Evolutionary conservation across 2,113 vertebrate genomes (phyloP).

Genomic region (Hyaena hyaena): DNA sequence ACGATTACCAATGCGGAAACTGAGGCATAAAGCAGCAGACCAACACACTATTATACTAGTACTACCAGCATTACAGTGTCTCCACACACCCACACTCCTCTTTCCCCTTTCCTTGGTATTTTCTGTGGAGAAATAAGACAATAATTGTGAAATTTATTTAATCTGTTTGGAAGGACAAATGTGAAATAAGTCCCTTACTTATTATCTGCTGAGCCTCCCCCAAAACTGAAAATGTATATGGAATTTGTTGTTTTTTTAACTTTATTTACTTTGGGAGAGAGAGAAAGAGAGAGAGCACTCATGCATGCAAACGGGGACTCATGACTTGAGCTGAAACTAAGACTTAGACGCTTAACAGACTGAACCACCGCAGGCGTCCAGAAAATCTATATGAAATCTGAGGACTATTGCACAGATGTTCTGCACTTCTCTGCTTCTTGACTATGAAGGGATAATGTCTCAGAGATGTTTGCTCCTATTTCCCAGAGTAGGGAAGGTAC

Average conservation of each 20-base stretch:
- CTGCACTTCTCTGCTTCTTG: background rate
- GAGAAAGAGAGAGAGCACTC: no score
- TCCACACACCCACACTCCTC: background rate
- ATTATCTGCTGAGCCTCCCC: background rate
- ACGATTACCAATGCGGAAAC: background rate
- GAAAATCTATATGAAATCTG: background rate
- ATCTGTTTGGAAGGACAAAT: background rate
- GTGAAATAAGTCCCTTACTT: background rate
- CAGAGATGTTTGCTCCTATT: background rate
- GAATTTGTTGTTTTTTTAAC: background rate
- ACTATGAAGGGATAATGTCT: background rate
- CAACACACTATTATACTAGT: no score
- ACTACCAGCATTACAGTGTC: background rate
- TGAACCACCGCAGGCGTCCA: no score
- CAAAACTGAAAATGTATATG: background rate
- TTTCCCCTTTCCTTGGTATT: background rate
- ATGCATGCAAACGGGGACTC: no score
- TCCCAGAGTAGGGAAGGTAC: background rate
- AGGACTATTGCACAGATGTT: background rate
- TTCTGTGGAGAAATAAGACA: constrained; percentile 4
- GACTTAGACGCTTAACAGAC: no score
- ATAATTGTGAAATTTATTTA: background rate
- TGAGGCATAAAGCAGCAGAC: rapidly evolving
- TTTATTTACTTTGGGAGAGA: no score
- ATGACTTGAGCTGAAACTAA: no score